A percentile compares a stretch with the other conserved stretches of the same genome.
Conservation (phyloP, 2,888 invertebrate genomes). For the Aleiodes alternator region DNA sequence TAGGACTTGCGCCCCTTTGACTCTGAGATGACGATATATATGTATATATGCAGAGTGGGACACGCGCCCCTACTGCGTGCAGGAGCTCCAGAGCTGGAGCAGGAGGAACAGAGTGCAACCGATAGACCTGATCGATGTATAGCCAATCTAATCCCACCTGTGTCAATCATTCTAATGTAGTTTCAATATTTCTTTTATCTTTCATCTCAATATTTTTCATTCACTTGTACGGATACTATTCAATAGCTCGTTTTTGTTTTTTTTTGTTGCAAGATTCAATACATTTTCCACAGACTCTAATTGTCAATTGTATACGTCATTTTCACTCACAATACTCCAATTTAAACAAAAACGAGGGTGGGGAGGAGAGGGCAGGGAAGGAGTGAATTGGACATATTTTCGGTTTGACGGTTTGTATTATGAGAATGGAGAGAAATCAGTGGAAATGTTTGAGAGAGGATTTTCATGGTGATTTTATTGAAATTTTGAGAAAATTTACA, state of each 20-base stretch:
- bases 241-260: not conserved
- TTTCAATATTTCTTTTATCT: not conserved
- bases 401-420: no score
- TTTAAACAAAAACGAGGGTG: no score
- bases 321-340: no score
- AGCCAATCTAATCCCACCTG: slow-evolving; percentile 21
- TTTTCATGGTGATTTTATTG: no score
- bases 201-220: slow-evolving; percentile 8
- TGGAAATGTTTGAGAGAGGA: no score
- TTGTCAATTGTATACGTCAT: not conserved
- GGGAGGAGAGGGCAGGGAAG: no score
- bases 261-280: not conserved
- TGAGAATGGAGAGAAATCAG: no score
- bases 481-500: no score
- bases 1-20: not conserved
- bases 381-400: no score
- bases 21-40: no score
- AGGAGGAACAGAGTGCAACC: not conserved
- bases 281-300: not conserved
- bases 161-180: slow-evolving; percentile 17
- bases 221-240: not conserved
- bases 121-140: slow-evolving; percentile 17
- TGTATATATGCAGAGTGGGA: not conserved
- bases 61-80: not conserved
- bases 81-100: not conserved